Percentiles rank a stretch among this genome's conserved stretches.
Conservation (phyloP, 2,888 invertebrate genomes). For the Chymomyza procnemis region DNA sequence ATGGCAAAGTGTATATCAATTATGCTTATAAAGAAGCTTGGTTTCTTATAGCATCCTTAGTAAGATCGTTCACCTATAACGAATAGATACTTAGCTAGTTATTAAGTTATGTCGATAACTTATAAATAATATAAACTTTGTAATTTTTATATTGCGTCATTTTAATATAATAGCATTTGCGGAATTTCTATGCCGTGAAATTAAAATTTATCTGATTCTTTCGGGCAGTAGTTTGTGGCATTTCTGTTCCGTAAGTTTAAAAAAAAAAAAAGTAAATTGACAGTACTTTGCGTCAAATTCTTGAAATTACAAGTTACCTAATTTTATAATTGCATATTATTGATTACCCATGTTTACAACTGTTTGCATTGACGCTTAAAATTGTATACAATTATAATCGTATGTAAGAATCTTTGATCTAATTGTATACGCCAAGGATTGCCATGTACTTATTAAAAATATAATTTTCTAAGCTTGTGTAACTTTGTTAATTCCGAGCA, state of each 20-base stretch:
- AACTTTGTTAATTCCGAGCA: neutral
- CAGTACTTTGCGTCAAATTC: neutral
- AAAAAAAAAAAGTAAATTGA: too few species aligned
- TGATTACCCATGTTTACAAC: neutral
- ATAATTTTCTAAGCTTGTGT: neutral
- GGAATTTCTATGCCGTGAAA: too few species aligned
- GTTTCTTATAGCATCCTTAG: too few species aligned
- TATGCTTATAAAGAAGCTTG: neutral
- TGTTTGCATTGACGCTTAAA: neutral
- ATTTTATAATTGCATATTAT: neutral
- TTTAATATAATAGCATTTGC: too few species aligned
- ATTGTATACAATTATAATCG: neutral
- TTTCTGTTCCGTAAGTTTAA: too few species aligned
- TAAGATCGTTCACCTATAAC: too few species aligned
- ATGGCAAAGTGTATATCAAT: neutral
- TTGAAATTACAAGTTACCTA: neutral
- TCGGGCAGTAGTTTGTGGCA: too few species aligned
- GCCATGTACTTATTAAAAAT: neutral
- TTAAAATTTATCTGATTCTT: too few species aligned
- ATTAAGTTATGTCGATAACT: too few species aligned
- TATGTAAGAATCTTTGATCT: neutral
- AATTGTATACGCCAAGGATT: neutral
- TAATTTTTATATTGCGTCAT: too few species aligned
- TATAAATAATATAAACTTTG: too few species aligned
- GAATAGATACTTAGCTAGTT: too few species aligned